phyloP scores from a whole-genome alignment of 2,888 invertebrate genomes.

The Actias luna region DNA sequence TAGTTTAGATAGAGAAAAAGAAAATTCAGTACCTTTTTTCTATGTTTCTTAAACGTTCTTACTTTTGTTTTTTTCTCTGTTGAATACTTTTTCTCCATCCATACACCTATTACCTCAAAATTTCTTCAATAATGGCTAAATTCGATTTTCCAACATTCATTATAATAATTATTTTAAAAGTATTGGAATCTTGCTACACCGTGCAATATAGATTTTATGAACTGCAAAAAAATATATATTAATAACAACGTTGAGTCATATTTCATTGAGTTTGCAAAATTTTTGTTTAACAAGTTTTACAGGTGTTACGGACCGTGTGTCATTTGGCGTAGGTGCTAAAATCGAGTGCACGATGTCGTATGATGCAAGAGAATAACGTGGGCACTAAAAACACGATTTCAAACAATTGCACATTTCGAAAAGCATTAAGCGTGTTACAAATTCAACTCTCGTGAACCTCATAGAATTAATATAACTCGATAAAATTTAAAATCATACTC shows the following conservation, averaged over 20 bases:
- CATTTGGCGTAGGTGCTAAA: neutral
- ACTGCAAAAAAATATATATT: neutral
- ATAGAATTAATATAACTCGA: neutral
- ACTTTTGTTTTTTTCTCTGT: too few species aligned
- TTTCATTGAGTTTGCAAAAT: neutral
- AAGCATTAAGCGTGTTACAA: constrained; percentile 5
- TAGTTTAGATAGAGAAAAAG: too few species aligned
- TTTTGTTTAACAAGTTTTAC: neutral
- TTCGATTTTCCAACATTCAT: neutral
- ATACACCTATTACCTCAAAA: too few species aligned
- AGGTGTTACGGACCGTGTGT: neutral
- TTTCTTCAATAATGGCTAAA: too few species aligned
- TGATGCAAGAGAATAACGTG: constrained; percentile 6
- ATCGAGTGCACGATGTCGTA: neutral
- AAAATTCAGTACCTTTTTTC: too few species aligned
- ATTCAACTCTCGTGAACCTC: neutral
- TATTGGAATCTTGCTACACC: neutral
- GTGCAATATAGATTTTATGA: neutral
- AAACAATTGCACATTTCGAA: constrained; percentile 15
- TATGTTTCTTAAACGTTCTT: too few species aligned
- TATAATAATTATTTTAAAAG: neutral
- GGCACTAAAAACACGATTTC: constrained; percentile 14
- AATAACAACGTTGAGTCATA: neutral
- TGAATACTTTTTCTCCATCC: too few species aligned
- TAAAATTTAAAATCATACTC: neutral